Conservation (phyloP, 1,140 invertebrate species). For the Trachelipus rathkii region DNA sequence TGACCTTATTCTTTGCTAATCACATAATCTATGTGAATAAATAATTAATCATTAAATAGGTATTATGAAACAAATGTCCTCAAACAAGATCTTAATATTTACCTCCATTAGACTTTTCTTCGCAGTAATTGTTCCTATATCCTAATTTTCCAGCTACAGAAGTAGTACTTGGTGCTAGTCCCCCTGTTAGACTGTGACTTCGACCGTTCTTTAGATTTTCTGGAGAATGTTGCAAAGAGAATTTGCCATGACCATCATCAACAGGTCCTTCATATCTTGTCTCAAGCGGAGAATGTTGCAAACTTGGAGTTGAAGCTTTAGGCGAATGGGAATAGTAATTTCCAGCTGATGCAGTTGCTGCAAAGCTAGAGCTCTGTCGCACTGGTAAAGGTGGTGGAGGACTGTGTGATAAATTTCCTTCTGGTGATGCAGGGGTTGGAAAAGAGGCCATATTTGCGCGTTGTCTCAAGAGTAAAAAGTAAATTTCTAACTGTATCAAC, state of each 20-base stretch:
- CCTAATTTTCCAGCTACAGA: background rate
- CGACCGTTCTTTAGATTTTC: background rate
- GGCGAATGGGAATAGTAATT: background rate
- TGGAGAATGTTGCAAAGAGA: background rate
- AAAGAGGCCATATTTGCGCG: slow-evolving; percentile 27
- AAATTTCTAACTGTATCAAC: slow-evolving; percentile 50
- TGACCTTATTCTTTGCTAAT: no score
- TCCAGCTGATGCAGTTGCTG: background rate
- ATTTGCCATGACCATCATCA: background rate
- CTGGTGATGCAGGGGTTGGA: slow-evolving; percentile 26
- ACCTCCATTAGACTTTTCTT: slow-evolving; percentile 4
- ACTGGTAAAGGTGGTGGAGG: background rate
- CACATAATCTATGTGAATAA: no score
- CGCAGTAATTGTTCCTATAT: background rate
- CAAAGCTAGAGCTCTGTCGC: background rate
- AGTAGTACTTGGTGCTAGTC: background rate
- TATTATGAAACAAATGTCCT: no score
- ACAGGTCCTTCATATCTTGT: background rate
- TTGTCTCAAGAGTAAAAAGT: slow-evolving; percentile 36
- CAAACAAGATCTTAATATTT: background rate
- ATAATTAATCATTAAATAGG: no score
- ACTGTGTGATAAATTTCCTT: slow-evolving; percentile 1
- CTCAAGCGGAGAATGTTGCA: background rate
- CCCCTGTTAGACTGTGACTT: background rate
- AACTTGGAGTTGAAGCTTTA: background rate